Evolutionary conservation across 2,888 invertebrate species (phyloP), one percentile per base, ranked within the genome.

Genomic region (Tricholauxania praeusta): DNA sequence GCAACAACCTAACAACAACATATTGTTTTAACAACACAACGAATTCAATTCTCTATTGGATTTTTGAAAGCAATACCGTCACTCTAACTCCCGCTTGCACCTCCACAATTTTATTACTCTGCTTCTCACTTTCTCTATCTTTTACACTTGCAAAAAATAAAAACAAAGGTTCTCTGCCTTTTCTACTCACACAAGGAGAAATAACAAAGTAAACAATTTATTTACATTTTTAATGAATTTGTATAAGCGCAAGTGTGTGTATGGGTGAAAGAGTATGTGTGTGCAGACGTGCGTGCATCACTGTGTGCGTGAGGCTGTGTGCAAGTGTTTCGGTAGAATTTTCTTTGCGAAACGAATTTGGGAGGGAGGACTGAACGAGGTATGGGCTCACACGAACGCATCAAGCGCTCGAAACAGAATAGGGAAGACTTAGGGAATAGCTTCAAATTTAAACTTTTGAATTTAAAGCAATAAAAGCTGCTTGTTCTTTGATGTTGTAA

Each of bases 211-310:
- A n/a, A 55, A 48, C 48, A 57, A 68, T 59, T 68, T 68, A 55
- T 57, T 68, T 68, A 57, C 57, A 65, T 64, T 73, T 70, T 62
- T 70, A 53, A 62, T 70, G 52, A 57, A 22, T 57, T 12, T 47
- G 69, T 57, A 39, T 62, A 14, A 19, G 19, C 67, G 52, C 12
- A 39, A 71, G 69, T 60, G 67, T 75, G 64, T 66, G 63, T 67
- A 47, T 60, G 51, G 12, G 49, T 51, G 68, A 39, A 47, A 28
- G 55, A 8, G 57, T 57, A 57, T 59, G 28, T 68, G 39, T 59
- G 53, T 49, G 17, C 28, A 51, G 1, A 22, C 39, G 66, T 66
- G 66, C 28, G 19, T 53, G 67, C 19, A 17, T 49, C 53, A n/a
- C 28, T 15, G 10, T 49, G 19, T 12, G 48, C 12, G 28, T 67